A percentile compares a stretch with the other conserved stretches of the same genome.
Conservation (phyloP, 2,888 invertebrate species). For the Xanthorhoe spadicearia region DNA sequence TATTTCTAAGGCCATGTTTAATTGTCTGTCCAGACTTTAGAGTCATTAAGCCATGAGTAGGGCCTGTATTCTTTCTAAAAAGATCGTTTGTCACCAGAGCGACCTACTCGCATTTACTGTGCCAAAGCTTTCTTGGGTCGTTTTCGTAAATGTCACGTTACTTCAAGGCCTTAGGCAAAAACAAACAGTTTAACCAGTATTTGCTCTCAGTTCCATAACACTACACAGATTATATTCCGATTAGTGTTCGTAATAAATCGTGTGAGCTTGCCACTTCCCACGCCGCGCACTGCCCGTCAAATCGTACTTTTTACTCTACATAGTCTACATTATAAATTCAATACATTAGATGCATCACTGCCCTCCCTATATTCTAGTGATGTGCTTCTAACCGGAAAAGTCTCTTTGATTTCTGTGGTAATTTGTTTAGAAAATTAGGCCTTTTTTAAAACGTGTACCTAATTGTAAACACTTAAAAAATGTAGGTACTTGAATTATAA, state of each 20-base stretch:
- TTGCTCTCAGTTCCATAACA: slow-evolving; percentile 31
- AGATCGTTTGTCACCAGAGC: no score
- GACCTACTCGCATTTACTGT: neutral
- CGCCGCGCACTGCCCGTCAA: slow-evolving; percentile 71
- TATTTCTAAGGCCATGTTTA: no score
- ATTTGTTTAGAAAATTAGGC: neutral
- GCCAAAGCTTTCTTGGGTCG: neutral
- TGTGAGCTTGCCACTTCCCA: slow-evolving; percentile 69
- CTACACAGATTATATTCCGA: slow-evolving; percentile 39
- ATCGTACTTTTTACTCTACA: slow-evolving; percentile 71
- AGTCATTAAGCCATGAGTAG: no score
- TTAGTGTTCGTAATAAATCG: slow-evolving; percentile 56
- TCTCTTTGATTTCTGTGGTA: neutral
- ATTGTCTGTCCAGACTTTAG: no score
- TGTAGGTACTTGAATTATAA: no score
- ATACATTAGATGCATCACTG: slow-evolving; percentile 77
- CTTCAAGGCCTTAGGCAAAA: slow-evolving; percentile 1
- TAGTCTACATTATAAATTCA: slow-evolving; percentile 71
- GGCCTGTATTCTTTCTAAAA: no score
- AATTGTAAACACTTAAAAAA: no score
- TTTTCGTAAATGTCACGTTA: neutral
- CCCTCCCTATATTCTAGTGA: slow-evolving; percentile 54
- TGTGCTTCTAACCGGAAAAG: slow-evolving; percentile 10
- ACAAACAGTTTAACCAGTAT: slow-evolving; percentile 25
- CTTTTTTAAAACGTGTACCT: no score